Percentiles rank a stretch among this genome's conserved stretches.
Conservation (phyloP, 2,888 invertebrate species). For the Sericinus montela region DNA sequence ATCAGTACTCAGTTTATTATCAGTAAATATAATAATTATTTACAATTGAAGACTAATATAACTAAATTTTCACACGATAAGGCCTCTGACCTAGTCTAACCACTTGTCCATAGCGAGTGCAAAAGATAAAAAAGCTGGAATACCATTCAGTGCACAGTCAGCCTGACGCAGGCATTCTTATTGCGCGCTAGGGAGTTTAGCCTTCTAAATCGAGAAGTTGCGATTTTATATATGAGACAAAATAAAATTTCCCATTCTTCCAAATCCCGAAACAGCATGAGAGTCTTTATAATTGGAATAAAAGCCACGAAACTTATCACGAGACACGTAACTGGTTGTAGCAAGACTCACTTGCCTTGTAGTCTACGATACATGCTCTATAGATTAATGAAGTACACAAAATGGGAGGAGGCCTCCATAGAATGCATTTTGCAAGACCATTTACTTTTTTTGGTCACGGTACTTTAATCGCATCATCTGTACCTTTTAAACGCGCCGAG, state of each 20-base stretch:
- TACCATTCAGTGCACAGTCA: slow-evolving; percentile 4
- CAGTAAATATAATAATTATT: too few relatives aligned
- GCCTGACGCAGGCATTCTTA: slow-evolving; percentile 4
- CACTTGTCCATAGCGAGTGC: slow-evolving; percentile 4
- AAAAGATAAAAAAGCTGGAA: slow-evolving; percentile 1
- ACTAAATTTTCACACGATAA: not conserved
- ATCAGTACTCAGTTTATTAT: too few relatives aligned
- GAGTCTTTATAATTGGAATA: not conserved
- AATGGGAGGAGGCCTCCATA: slow-evolving; percentile 4
- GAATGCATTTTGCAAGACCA: not conserved
- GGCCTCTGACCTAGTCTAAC: slow-evolving; percentile 11
- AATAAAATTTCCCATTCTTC: not conserved
- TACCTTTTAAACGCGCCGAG: slow-evolving; percentile 1
- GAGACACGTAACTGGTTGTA: not conserved
- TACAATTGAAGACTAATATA: not conserved
- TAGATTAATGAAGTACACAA: slow-evolving; percentile 12
- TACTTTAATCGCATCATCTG: slow-evolving; percentile 6
- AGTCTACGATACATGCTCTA: not conserved
- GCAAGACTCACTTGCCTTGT: not conserved
- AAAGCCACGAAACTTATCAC: not conserved
- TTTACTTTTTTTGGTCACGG: not conserved
- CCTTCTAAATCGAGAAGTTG: not conserved
- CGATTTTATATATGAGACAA: not conserved
- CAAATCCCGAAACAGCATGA: not conserved
- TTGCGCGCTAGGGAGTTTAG: not conserved